phyloP scores from a whole-genome alignment of 2,113 vertebrate genomes.

The Cervus canadensis region DNA sequence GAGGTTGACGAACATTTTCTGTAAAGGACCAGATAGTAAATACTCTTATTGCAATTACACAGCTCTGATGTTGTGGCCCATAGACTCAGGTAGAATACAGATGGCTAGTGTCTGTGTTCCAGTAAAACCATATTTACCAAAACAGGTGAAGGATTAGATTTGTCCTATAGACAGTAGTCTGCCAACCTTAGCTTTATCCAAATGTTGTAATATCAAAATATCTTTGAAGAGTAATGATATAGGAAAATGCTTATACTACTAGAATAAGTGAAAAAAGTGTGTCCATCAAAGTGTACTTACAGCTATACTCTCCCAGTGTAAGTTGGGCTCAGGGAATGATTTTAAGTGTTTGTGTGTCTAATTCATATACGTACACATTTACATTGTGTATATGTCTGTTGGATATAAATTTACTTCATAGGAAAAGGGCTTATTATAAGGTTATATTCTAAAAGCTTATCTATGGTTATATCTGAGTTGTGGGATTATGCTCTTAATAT shows the following conservation, averaged over 20 bases:
- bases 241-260: background rate
- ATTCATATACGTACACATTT: background rate
- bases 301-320: background rate
- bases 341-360: background rate
- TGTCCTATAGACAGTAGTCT: background rate
- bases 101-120: background rate
- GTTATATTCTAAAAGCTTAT: background rate
- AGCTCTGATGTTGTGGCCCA: fast-evolving
- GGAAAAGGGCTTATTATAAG: background rate
- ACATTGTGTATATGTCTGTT: background rate
- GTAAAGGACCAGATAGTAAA: background rate
- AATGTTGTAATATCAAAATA: background rate
- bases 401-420: background rate
- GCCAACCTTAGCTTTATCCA: background rate
- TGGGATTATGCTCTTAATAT: background rate
- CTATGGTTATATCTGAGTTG: background rate
- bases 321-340: background rate
- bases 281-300: background rate
- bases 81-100: background rate
- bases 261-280: background rate
- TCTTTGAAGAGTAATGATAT: background rate
- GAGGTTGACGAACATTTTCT: background rate
- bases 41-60: background rate
- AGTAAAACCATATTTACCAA: background rate
- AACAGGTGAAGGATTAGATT: background rate